These are phyloP conservation scores for Numenius arquata DNA, from an alignment of 2,113 vertebrate genomes.

Conservation along the genomic window DNA sequence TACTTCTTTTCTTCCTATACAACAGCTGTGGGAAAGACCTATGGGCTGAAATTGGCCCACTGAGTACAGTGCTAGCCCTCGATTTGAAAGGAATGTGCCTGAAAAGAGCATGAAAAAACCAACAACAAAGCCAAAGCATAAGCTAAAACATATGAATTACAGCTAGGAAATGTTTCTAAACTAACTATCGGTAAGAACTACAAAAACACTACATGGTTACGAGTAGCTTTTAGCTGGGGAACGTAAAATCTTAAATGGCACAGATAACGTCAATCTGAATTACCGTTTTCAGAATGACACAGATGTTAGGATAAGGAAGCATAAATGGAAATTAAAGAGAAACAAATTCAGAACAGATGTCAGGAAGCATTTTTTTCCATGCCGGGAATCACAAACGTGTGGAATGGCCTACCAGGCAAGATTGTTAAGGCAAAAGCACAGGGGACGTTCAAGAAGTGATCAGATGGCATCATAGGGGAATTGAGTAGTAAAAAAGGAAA, in stretches of 20 bases:
- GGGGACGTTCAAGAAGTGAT: conserved; percentile 74
- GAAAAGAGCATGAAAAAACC: not conserved
- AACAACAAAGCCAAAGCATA: not conserved
- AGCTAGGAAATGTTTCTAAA: conserved; percentile 18
- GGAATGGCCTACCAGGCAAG: conserved; percentile 78
- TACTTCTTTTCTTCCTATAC: not conserved
- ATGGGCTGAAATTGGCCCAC: not conserved
- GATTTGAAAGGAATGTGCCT: not conserved
- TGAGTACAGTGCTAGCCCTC: not conserved
- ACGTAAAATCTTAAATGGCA: conserved; percentile 81
- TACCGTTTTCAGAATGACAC: conserved; percentile 81
- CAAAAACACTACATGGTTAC: conserved; percentile 60
- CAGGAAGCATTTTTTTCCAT: conserved; percentile 78
- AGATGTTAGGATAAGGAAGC: conserved; percentile 85
- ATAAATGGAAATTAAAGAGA: conserved; percentile 87
- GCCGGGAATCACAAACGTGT: conserved; percentile 79
- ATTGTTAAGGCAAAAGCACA: conserved; percentile 77
- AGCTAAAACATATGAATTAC: conserved; percentile 34
- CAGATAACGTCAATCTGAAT: conserved; percentile 80
- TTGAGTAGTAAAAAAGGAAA: conserved; percentile 79
- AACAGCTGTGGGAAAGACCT: not conserved
- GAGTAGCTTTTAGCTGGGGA: conserved; percentile 75
- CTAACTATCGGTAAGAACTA: conserved; percentile 51
- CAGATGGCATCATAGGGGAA: conserved; percentile 79
- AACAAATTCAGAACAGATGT: conserved; percentile 87